Evolutionary conservation across 2,888 invertebrate species (phyloP).

Genomic region (Lumbricus terrestris): DNA sequence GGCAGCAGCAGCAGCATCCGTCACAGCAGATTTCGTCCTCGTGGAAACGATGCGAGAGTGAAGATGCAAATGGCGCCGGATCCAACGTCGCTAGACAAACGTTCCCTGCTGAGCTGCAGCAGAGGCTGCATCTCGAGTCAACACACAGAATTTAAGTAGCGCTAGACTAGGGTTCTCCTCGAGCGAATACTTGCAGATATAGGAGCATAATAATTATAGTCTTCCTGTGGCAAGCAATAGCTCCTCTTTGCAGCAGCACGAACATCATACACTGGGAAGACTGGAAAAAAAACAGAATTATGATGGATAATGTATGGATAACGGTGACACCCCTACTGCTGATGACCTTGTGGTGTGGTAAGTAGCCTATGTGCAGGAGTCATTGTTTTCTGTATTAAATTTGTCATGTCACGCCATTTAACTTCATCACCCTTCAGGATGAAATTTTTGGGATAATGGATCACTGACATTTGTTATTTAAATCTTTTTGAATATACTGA

Average conservation of each 20-base stretch:
- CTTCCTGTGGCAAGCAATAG: not conserved
- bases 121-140: not conserved
- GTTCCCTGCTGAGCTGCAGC: not conserved
- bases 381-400: not conserved
- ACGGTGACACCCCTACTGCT: not conserved
- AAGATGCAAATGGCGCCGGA: not conserved
- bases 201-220: not conserved
- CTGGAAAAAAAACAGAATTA: not conserved
- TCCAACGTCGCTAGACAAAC: not conserved
- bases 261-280: not conserved
- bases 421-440: no score
- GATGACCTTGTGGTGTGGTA: not conserved
- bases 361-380: not conserved
- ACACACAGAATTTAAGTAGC: not conserved
- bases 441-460: no score
- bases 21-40: not conserved
- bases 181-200: not conserved
- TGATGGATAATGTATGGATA: conserved; percentile 3
- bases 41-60: not conserved
- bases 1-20: not conserved
- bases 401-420: not conserved
- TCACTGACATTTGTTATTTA: no score
- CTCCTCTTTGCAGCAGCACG: not conserved
- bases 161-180: not conserved
- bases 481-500: no score